A percentile compares a stretch with the other conserved stretches of the same genome.
Evolutionary conservation across 2,888 invertebrate species (phyloP).

Genomic region (Corbicula japonica): DNA sequence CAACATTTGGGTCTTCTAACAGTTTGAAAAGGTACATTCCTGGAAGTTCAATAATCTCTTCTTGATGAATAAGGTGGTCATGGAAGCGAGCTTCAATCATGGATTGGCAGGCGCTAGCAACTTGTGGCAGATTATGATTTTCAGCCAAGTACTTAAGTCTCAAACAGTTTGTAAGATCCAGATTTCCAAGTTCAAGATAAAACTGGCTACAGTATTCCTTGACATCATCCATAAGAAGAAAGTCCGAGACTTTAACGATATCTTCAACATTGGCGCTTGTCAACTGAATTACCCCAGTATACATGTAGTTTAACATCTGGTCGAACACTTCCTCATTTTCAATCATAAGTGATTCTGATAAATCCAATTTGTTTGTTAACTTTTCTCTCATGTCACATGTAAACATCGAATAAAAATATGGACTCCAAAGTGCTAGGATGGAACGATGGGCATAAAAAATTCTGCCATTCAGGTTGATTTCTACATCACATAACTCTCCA

Average conservation of each 20-base stretch:
- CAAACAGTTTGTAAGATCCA: conserved; percentile 83
- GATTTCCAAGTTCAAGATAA: conserved; percentile 82
- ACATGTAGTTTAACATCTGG: conserved; percentile 82
- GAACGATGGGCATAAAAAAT: conserved; percentile 80
- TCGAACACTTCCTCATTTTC: conserved; percentile 81
- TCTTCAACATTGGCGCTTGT: conserved; percentile 82
- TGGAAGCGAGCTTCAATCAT: conserved; percentile 84
- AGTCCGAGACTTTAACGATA: conserved; percentile 83
- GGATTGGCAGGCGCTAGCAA: conserved; percentile 76
- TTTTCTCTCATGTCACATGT: conserved; percentile 84
- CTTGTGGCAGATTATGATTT: conserved; percentile 82
- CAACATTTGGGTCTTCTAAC: conserved; percentile 79
- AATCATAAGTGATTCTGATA: conserved; percentile 81
- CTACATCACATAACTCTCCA: conserved; percentile 84
- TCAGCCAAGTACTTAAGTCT: conserved; percentile 80
- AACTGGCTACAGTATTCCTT: conserved; percentile 84
- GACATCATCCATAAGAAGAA: conserved; percentile 83
- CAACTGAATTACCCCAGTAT: conserved; percentile 81
- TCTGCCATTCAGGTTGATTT: conserved; percentile 78
- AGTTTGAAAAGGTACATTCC: conserved; percentile 77
- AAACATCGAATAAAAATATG: conserved; percentile 85
- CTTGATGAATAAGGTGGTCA: conserved; percentile 82
- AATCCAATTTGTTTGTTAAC: conserved; percentile 78
- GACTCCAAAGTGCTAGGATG: conserved; percentile 83
- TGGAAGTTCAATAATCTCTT: conserved; percentile 83